phyloP scores from a whole-genome alignment of 2,113 vertebrate species.

The Forbesichthys papilliferus region DNA sequence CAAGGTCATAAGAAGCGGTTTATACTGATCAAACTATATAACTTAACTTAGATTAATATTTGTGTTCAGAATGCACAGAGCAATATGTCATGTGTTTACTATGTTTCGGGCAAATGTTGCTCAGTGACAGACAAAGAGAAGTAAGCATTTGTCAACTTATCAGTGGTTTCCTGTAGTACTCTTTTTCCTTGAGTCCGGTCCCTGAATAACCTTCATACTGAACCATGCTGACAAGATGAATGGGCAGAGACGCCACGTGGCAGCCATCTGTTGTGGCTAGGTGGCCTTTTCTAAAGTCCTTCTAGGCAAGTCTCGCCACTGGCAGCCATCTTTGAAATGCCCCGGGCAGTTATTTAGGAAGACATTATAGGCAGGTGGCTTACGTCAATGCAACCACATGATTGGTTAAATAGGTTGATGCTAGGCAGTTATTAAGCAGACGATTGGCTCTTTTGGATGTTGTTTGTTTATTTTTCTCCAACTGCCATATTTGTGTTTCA shows the following conservation, averaged over 20 bases:
- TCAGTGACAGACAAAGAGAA: constrained; percentile 18
- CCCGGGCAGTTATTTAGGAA: too few species aligned
- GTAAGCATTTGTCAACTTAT: constrained; percentile 9
- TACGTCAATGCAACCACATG: too few species aligned
- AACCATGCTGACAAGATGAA: constrained; percentile 49
- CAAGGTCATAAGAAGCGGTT: neutral
- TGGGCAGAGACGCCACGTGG: constrained; percentile 46
- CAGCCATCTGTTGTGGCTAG: constrained; percentile 52
- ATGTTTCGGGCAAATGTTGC: neutral
- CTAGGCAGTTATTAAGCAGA: too few species aligned
- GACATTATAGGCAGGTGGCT: too few species aligned
- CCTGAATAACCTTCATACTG: constrained; percentile 32
- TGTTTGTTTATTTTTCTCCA: too few species aligned
- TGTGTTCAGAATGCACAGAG: neutral
- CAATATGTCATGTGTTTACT: neutral
- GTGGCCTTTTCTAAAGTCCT: constrained; percentile 29
- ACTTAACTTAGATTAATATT: neutral
- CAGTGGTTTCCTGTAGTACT: constrained; percentile 28
- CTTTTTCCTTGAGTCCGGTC: constrained; percentile 33
- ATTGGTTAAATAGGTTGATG: neutral
- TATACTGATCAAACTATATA: neutral
- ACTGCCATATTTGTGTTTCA: too few species aligned
- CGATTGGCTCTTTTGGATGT: too few species aligned
- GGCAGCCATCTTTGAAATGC: too few species aligned
- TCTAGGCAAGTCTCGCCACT: too few species aligned